Evolutionary conservation across 2,113 vertebrate genomes (phyloP).

Genomic region (Polyodon spathula): DNA sequence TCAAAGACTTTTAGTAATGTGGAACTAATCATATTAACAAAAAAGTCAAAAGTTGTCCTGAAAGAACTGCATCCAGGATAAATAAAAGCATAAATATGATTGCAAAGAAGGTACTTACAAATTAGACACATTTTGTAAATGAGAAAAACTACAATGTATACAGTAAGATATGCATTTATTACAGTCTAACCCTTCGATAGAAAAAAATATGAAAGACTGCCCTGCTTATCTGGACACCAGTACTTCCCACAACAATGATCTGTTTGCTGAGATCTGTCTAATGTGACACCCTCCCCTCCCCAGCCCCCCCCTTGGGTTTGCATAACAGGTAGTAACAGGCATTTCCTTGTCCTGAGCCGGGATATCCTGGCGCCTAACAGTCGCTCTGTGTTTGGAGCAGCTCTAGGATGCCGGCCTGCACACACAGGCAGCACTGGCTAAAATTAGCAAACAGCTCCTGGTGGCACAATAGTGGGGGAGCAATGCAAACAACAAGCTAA

Average conservation of each 20-base stretch:
- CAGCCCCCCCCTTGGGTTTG: slow-evolving; percentile 50
- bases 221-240: slow-evolving; percentile 38
- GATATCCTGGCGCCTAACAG: slow-evolving; percentile 99
- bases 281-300: slow-evolving; percentile 22
- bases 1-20: too few relatives aligned
- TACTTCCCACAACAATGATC: slow-evolving; percentile 34
- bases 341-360: slow-evolving; percentile 96
- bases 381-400: slow-evolving; percentile 78
- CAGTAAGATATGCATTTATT: slow-evolving; percentile 26
- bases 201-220: slow-evolving; percentile 38
- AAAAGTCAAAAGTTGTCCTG: too few relatives aligned
- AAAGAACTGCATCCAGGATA: too few relatives aligned
- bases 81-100: too few relatives aligned
- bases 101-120: too few relatives aligned
- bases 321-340: slow-evolving; percentile 99
- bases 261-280: slow-evolving; percentile 31
- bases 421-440: slow-evolving; percentile 38
- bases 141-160: slow-evolving; percentile 14
- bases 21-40: too few relatives aligned
- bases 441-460: slow-evolving; percentile 71
- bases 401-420: slow-evolving; percentile 45
- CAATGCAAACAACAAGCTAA: slow-evolving; percentile 10
- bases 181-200: slow-evolving; percentile 35
- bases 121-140: slow-evolving; percentile 11
- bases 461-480: slow-evolving; percentile 52